Conservation (phyloP, 53 echinoderm and acorn worm genomes). For the Zoroaster sp. region DNA sequence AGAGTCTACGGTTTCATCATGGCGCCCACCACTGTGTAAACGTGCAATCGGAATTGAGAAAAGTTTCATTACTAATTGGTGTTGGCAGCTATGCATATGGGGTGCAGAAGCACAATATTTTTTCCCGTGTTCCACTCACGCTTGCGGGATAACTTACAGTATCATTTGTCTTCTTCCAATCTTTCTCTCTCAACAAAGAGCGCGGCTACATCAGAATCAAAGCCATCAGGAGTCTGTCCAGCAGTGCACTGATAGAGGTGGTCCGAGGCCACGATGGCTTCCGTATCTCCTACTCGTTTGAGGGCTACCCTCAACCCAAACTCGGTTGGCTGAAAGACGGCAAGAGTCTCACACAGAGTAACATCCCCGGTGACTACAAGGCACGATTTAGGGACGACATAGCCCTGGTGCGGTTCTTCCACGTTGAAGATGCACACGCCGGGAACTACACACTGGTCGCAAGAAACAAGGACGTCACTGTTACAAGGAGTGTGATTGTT, state of each 20-base stretch:
- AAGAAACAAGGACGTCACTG: constrained; percentile 62
- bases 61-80: too few species aligned
- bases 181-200: constrained; percentile 27
- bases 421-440: constrained; percentile 65
- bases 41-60: too few species aligned
- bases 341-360: constrained; percentile 48
- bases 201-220: constrained; percentile 59
- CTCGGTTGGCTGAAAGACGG: constrained; percentile 86
- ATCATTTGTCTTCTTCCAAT: too few species aligned
- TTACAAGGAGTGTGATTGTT: constrained; percentile 61
- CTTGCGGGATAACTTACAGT: too few species aligned
- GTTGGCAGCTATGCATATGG: too few species aligned
- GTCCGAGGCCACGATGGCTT: constrained; percentile 35
- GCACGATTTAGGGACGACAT: constrained; percentile 49
- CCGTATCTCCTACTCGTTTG: constrained; percentile 49
- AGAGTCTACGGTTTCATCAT: too few species aligned
- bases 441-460: constrained; percentile 84
- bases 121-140: too few species aligned
- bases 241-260: constrained; percentile 24
- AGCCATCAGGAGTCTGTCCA: constrained; percentile 4
- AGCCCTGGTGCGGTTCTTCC: constrained; percentile 45
- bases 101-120: too few species aligned
- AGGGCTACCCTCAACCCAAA: constrained; percentile 66
- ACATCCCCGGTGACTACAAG: constrained; percentile 40
- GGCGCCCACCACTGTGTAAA: too few species aligned